Conservation (phyloP, 2,113 vertebrate genomes). For the Phalacrocorax aristotelis region DNA sequence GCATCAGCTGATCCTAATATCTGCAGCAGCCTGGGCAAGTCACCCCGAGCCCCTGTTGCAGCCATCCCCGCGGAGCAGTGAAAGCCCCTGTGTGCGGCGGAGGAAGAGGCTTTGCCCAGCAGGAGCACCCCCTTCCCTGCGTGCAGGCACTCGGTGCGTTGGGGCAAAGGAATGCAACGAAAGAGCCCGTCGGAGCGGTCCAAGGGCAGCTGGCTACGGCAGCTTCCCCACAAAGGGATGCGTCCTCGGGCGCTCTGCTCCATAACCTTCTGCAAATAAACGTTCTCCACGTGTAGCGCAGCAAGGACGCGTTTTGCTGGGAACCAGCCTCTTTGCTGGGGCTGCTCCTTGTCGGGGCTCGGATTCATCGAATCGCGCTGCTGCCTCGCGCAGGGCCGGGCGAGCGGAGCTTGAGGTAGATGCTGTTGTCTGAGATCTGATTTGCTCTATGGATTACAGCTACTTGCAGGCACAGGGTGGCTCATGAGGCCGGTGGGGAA, state of each 20-base stretch:
- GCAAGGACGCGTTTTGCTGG: not conserved
- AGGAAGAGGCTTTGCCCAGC: not conserved
- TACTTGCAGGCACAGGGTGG: not conserved
- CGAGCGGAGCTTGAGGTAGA: not conserved
- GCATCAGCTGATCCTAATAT: not conserved
- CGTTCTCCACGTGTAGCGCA: not conserved
- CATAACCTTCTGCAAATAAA: not conserved
- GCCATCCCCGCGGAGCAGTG: not conserved
- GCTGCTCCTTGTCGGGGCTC: not conserved
- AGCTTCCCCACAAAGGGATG: not conserved
- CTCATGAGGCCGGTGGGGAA: not conserved
- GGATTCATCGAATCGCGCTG: not conserved
- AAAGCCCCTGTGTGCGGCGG: too few species aligned
- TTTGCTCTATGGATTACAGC: not conserved
- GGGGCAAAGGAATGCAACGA: not conserved
- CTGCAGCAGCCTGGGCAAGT: not conserved
- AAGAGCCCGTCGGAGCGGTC: accelerated
- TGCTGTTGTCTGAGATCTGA: not conserved
- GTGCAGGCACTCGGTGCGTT: accelerated
- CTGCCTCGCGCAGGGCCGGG: not conserved
- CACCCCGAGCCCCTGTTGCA: not conserved
- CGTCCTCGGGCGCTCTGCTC: not conserved
- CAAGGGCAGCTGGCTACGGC: not conserved
- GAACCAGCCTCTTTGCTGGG: not conserved
- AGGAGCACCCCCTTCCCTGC: not conserved